Evolutionary conservation across 2,113 vertebrate genomes (phyloP).

Genomic region (Barnardius zonarius): DNA sequence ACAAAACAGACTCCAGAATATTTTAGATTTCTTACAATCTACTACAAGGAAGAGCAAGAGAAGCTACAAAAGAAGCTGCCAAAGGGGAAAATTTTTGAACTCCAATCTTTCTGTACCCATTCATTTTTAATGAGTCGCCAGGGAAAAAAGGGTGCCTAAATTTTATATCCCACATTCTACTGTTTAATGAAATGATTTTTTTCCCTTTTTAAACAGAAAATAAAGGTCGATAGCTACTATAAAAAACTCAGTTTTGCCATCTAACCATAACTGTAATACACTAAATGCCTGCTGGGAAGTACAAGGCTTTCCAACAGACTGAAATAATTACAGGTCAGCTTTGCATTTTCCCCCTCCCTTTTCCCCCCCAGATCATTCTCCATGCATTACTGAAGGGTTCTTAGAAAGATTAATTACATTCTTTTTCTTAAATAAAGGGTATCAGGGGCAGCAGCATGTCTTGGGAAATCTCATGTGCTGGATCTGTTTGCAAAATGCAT

Average conservation of each 20-base stretch:
- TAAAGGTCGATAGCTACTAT: not conserved
- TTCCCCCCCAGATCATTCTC: not conserved
- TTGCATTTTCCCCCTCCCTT: not conserved
- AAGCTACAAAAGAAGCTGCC: not conserved
- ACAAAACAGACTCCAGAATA: not conserved
- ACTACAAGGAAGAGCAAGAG: not conserved
- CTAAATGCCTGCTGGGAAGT: not conserved
- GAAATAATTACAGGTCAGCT: not conserved
- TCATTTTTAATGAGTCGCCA: not conserved
- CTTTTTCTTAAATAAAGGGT: not conserved
- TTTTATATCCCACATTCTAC: not conserved
- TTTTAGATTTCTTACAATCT: not conserved
- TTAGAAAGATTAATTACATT: not conserved
- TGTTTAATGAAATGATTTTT: not conserved
- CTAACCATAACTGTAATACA: not conserved
- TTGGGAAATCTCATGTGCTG: not conserved
- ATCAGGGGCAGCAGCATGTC: not conserved
- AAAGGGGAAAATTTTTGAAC: not conserved
- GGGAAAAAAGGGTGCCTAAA: not conserved
- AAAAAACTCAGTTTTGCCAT: conserved; percentile 1
- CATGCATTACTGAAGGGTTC: not conserved
- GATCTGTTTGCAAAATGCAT: not conserved
- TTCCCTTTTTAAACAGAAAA: not conserved
- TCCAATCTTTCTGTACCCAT: not conserved
- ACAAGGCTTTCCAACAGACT: not conserved